A percentile compares a stretch with the other conserved stretches of the same genome.
phyloP scores from a whole-genome alignment of 2,113 vertebrate genomes.

The Phyllostomus hastatus region DNA sequence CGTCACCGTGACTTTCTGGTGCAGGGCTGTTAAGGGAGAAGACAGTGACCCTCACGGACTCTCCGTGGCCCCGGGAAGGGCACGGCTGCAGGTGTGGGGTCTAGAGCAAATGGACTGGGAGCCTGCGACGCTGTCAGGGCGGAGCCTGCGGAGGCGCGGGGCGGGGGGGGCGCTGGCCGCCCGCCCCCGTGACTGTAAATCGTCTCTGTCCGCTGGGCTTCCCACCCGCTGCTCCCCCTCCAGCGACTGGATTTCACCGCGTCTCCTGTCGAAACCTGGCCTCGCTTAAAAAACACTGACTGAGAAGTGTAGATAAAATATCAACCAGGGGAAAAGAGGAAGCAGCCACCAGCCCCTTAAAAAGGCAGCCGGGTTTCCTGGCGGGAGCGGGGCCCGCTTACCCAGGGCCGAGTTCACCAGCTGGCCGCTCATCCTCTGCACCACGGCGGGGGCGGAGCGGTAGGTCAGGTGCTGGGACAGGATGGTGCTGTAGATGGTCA shows the following conservation, averaged over 20 bases:
- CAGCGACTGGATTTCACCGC: neutral
- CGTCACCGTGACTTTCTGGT: constrained; percentile 78
- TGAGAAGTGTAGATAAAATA: neutral
- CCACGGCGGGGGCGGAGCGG: accelerated
- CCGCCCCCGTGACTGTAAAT: accelerated
- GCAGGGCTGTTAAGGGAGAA: constrained; percentile 76
- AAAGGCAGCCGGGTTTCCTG: accelerated
- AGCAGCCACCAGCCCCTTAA: neutral
- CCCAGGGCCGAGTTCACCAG: constrained; percentile 79
- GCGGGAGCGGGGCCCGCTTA: constrained; percentile 54
- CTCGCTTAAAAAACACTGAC: neutral
- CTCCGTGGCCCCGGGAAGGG: neutral
- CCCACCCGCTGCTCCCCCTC: neutral
- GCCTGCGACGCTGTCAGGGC: neutral
- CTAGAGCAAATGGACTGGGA: neutral
- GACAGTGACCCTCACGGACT: neutral
- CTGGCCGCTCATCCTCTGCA: constrained; percentile 71
- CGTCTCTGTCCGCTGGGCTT: neutral
- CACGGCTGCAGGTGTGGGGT: neutral
- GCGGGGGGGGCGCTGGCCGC: neutral
- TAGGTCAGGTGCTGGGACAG: constrained; percentile 78
- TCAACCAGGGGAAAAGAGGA: neutral
- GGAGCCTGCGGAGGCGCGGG: neutral
- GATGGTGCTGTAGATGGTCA: constrained; percentile 78
- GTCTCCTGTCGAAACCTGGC: neutral